These are phyloP conservation scores for Phania funesta DNA, from an alignment of 2,888 invertebrate species.

Conservation along the genomic window DNA sequence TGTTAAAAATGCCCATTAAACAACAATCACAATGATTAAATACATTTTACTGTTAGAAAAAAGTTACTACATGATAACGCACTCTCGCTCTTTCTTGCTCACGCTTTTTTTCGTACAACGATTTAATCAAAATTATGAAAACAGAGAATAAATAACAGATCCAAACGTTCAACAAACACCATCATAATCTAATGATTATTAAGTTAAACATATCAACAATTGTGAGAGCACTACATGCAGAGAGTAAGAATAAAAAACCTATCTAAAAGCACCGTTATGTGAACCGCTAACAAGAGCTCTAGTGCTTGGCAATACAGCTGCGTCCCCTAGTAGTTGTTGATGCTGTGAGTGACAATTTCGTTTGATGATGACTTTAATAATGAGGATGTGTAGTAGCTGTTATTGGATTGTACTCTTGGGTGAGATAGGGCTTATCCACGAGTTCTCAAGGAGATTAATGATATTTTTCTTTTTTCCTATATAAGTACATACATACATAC, in stretches of 20 bases:
- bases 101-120: too few relatives aligned
- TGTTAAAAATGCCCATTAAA: too few relatives aligned
- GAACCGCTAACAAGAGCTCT: constrained; percentile 1
- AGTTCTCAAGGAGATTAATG: constrained; percentile 55
- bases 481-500: constrained; percentile 16
- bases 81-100: not conserved
- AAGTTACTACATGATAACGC: not conserved
- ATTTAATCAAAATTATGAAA: constrained; percentile 53
- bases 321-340: constrained; percentile 42
- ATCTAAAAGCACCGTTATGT: constrained; percentile 44
- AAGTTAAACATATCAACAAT: constrained; percentile 58
- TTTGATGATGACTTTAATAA: not conserved
- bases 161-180: constrained; percentile 23
- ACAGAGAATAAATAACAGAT: constrained; percentile 56
- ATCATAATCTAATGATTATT: constrained; percentile 59
- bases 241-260: not conserved
- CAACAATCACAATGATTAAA: not conserved
- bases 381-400: too few relatives aligned
- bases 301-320: not conserved
- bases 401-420: constrained; percentile 52
- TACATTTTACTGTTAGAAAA: constrained; percentile 50
- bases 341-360: constrained; percentile 9
- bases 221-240: constrained; percentile 18
- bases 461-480: constrained; percentile 32
- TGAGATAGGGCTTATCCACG: constrained; percentile 27